Evolutionary conservation across 2,888 invertebrate species (phyloP), one percentile per base, ranked within the genome.

Genomic region (Drosophila mimetica): DNA sequence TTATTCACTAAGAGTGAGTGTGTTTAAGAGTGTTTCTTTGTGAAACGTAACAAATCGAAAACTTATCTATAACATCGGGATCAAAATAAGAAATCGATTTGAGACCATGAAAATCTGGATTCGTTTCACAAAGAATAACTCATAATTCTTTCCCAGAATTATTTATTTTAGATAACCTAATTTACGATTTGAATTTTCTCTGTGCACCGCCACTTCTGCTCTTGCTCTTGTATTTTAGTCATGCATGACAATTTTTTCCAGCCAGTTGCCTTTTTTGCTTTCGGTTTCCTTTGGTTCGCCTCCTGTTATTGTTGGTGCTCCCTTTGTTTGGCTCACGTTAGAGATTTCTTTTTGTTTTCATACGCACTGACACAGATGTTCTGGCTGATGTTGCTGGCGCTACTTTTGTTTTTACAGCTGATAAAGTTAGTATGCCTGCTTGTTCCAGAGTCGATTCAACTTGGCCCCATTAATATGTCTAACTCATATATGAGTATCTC

Each of bases 221-320:
- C 14, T 71, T 75, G 61, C 57, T 85, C 75, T 83, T 76, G 80
- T 86, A 82, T 82, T 86, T 83, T 76, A 80, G 83, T 83, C 86
- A 86, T 86, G 86, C 74, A 83, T 79, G 76, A 71, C 69, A 83
- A 69, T 86, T 86, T 82, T 86, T 80, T 85, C 71, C 86, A 85
- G 57, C 69, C 75, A 75, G 86, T 83, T 86, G 74, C 50, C 22
- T 52, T 47, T 51, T 63, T 60, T 57, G 63, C 66, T 70, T 79
- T 65, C 61, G 70, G 41, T 67, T 77, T 46, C 28, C 44, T 52
- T 63, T 65, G 53, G 34, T 16, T 22, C 14, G 32, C 18, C 48
- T 30, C 28, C 50, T 64, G 64, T 63, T 64, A 41, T 61, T 63
- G 63, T 63, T 67, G 37, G 32, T 48, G 25, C 42, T 46, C 42